Base-by-base conservation (phyloP, 2,797 vertebrate genomes). In the Pipistrellus kuhlii region DNA sequence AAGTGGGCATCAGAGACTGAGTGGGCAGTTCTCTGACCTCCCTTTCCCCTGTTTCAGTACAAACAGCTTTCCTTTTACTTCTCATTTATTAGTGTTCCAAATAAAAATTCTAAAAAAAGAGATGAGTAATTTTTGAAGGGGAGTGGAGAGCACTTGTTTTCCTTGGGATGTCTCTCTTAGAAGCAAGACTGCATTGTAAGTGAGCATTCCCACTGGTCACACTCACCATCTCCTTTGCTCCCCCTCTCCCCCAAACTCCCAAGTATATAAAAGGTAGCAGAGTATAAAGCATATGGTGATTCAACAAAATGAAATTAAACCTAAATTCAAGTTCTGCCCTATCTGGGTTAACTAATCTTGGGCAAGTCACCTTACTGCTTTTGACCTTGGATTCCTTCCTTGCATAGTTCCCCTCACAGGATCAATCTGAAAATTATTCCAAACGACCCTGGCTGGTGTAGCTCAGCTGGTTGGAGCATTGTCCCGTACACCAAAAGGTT, bases 271-370 rank as follows among this genome's bases (percentile, higher is more conserved):
- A 89, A 72, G 48, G 48, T 53, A 59, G 41, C 27, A 35, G 38
- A 64, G 13, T 20, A 1, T 13, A 32, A 69, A 48, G 8, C 32
- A 20, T 0, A n/a, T 0, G 20, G 27, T 14, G 13, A 35, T 83
- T 81, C 83, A 88, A 69, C 21, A 62, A 94, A 57, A 72, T 59
- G 32, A 90, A 88, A 69, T 30, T 8, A 69, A 2, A 10, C 35
- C 90, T 77, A 25, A 93, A 85, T 68, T 88, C 86, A 83, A 88
- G 72, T 53, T 48, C 53, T 85, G 38, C 25, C 72, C 23, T 78
- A 48, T 17, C 41, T 62, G 14, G 55, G 41, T 14, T 75, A 32
- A 86, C 32, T 64, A n/a, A 89, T 68, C 0, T n/a, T 83, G 38
- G 48, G 23, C 27, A 77, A 92, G 32, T 81, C 53, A 59, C 62